These are phyloP conservation scores for Pardosa pseudoannulata DNA, from an alignment of 2,888 invertebrate genomes.

Conservation along the genomic window DNA sequence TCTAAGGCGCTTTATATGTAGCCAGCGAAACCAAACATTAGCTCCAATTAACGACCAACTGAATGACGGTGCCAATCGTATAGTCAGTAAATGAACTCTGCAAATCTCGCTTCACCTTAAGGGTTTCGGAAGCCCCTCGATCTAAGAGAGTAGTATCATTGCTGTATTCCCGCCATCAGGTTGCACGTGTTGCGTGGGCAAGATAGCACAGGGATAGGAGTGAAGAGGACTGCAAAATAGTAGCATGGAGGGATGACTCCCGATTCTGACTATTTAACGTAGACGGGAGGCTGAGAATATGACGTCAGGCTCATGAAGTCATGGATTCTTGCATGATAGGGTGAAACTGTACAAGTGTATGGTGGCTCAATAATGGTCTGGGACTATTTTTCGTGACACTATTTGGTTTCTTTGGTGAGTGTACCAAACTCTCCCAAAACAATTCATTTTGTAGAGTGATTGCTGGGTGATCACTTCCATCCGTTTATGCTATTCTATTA, in stretches of 20 bases:
- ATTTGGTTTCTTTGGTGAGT: not conserved
- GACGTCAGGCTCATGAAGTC: not conserved
- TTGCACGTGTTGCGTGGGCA: not conserved
- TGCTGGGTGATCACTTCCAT: not conserved
- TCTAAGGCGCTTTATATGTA: not conserved
- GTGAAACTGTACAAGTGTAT: not conserved
- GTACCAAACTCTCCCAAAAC: not conserved
- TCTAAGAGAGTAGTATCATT: not conserved
- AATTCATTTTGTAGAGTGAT: not conserved
- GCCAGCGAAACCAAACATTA: not conserved
- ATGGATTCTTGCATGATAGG: not conserved
- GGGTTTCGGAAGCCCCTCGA: not conserved
- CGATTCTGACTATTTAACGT: not conserved
- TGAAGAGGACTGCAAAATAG: not conserved
- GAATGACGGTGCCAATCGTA: constrained; percentile 10
- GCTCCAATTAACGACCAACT: constrained; percentile 9
- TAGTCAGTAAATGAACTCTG: constrained; percentile 16
- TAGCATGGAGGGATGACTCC: not conserved
- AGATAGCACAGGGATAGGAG: not conserved
- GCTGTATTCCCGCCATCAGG: not conserved
- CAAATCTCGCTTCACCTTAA: not conserved
- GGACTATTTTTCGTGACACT: not conserved
- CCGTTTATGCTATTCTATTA: not conserved
- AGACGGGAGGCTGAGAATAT: not conserved
- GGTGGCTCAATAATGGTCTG: not conserved